phyloP scores from a whole-genome alignment of 1,140 invertebrate species.

The Neodiprion pinetum region DNA sequence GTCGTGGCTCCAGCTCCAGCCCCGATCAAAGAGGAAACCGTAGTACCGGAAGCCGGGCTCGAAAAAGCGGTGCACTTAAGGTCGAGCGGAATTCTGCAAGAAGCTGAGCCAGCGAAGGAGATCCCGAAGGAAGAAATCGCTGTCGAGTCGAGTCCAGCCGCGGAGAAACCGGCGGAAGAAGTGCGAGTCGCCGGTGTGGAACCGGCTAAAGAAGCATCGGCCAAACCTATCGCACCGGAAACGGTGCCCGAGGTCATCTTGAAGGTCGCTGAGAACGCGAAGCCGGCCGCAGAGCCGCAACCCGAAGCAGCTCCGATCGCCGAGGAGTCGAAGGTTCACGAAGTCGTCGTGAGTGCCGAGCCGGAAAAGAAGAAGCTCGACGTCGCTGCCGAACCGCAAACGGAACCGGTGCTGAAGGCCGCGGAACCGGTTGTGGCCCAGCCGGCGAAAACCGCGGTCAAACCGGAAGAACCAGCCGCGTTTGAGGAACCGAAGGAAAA shows the following conservation, averaged over 20 bases:
- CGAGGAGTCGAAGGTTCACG: neutral
- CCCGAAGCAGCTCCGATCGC: neutral
- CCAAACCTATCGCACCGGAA: conserved; percentile 34
- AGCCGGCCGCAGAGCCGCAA: conserved; percentile 16
- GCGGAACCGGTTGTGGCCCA: neutral
- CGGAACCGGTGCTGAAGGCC: neutral
- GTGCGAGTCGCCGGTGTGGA: neutral
- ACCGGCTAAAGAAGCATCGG: conserved; percentile 26
- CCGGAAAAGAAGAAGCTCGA: neutral
- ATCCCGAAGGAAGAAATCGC: neutral
- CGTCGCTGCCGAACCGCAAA: conserved; percentile 6
- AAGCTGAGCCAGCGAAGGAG: neutral
- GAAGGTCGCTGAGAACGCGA: conserved; percentile 44
- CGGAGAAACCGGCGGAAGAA: conserved; percentile 13
- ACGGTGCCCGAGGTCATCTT: conserved; percentile 59
- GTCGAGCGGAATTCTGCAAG: conserved; percentile 3
- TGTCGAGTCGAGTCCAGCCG: neutral
- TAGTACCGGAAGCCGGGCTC: neutral
- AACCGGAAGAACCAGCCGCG: neutral
- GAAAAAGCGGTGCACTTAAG: neutral
- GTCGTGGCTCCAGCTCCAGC: conserved; percentile 19
- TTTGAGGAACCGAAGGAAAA: neutral
- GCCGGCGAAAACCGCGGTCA: neutral
- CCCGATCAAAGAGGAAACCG: conserved; percentile 10
- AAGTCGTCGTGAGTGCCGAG: conserved; percentile 1